phyloP scores from a whole-genome alignment of 2,888 invertebrate species.

The Eubasilissa splendida region DNA sequence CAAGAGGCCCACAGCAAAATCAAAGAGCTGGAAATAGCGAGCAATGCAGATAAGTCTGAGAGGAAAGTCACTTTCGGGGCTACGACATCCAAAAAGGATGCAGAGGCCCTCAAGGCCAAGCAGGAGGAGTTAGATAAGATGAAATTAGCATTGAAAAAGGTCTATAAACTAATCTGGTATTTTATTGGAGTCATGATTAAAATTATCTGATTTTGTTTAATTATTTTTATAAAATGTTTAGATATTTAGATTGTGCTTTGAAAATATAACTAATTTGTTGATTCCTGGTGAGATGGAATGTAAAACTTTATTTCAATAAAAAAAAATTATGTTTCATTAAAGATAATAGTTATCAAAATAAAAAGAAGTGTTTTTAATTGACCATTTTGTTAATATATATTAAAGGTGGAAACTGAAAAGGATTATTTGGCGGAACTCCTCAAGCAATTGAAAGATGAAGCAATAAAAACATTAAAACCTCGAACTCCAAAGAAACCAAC shows the following conservation, averaged over 20 bases:
- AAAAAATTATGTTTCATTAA: too few relatives aligned
- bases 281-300: too few relatives aligned
- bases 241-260: too few relatives aligned
- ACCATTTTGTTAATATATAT: slow-evolving; percentile 25
- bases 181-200: background rate
- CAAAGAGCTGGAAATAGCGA: slow-evolving; percentile 70
- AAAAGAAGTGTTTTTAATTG: too few relatives aligned
- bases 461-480: slow-evolving; percentile 78
- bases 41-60: slow-evolving; percentile 70
- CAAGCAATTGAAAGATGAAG: slow-evolving; percentile 77
- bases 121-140: slow-evolving; percentile 73
- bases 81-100: slow-evolving; percentile 67
- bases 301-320: too few relatives aligned
- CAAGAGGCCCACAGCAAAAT: slow-evolving; percentile 74
- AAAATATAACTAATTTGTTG: too few relatives aligned
- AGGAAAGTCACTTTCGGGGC: slow-evolving; percentile 70
- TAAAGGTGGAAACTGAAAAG: slow-evolving; percentile 77
- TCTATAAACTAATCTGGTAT: slow-evolving; percentile 56
- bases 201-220: background rate
- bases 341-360: too few relatives aligned
- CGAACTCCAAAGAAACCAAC: slow-evolving; percentile 82
- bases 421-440: slow-evolving; percentile 77
- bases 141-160: slow-evolving; percentile 71
- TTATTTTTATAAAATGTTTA: too few relatives aligned
- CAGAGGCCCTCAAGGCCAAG: slow-evolving; percentile 67